Conservation (phyloP, 2,888 invertebrate species). For the Piscicola geometra region DNA sequence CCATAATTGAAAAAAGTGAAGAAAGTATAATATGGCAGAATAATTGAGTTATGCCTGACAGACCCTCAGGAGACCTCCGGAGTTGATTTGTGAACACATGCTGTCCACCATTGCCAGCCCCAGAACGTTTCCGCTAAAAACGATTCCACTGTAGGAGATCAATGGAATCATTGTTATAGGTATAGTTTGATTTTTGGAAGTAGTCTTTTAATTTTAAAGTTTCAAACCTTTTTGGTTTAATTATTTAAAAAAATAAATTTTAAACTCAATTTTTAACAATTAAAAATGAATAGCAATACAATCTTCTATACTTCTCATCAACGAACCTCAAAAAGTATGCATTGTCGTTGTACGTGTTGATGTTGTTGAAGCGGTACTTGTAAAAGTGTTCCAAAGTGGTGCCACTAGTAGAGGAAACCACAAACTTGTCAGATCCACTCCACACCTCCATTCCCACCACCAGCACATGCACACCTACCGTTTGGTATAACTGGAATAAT, state of each 20-base stretch:
- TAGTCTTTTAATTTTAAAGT: no score
- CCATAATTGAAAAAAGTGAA: no score
- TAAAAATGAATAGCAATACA: no score
- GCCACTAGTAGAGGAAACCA: neutral
- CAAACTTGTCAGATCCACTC: neutral
- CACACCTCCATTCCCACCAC: constrained; percentile 27
- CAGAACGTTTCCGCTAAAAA: constrained; percentile 1
- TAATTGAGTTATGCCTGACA: neutral
- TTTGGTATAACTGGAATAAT: constrained; percentile 20
- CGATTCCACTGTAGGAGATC: neutral
- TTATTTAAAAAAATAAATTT: no score
- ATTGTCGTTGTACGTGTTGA: constrained; percentile 18
- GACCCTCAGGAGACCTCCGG: constrained; percentile 19
- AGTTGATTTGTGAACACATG: constrained; percentile 8
- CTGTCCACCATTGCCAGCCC: constrained; percentile 1
- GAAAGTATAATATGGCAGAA: neutral
- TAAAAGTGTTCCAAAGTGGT: constrained; percentile 11
- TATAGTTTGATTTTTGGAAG: no score
- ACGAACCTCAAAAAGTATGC: neutral
- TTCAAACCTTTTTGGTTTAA: no score
- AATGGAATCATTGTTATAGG: no score
- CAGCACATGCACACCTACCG: constrained; percentile 17
- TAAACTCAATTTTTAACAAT: no score
- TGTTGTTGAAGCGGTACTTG: neutral
- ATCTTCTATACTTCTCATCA: no score